Conservation (phyloP, 2,888 invertebrate species). For the Cremastinae sp. region DNA sequence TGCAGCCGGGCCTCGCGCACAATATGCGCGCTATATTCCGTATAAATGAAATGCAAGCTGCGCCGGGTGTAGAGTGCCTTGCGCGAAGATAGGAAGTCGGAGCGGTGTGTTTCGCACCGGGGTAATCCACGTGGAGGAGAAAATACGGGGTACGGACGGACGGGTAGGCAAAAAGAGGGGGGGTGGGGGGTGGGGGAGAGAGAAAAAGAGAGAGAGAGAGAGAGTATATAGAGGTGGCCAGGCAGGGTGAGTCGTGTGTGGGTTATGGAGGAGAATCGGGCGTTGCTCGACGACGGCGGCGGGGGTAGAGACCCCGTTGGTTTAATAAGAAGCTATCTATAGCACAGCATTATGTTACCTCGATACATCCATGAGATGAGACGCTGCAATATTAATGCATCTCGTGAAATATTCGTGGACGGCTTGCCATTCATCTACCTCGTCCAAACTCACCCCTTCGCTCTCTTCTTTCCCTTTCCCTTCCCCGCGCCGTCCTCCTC, state of each 20-base stretch:
- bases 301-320: constrained; percentile 69
- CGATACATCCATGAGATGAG: constrained; percentile 80
- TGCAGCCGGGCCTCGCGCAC: neutral
- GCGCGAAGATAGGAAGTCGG: constrained; percentile 23
- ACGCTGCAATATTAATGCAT: constrained; percentile 79
- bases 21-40: constrained; percentile 41
- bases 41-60: constrained; percentile 47
- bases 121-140: constrained; percentile 16
- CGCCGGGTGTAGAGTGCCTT: constrained; percentile 37
- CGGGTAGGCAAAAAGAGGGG: too few species aligned
- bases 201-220: too few species aligned
- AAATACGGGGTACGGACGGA: constrained; percentile 13
- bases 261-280: constrained; percentile 40
- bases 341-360: constrained; percentile 81
- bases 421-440: constrained; percentile 79
- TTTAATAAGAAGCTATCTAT: constrained; percentile 82
- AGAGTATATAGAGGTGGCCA: too few species aligned
- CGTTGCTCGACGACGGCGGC: constrained; percentile 61
- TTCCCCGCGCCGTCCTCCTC: constrained; percentile 63
- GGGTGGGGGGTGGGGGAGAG: too few species aligned
- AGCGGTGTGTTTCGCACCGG: neutral
- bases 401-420: constrained; percentile 80
- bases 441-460: constrained; percentile 57
- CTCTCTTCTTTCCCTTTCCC: constrained; percentile 50
- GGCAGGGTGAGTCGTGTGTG: neutral